Base-by-base conservation (phyloP, 2,113 vertebrate species). In the Callaeas wilsoni region DNA sequence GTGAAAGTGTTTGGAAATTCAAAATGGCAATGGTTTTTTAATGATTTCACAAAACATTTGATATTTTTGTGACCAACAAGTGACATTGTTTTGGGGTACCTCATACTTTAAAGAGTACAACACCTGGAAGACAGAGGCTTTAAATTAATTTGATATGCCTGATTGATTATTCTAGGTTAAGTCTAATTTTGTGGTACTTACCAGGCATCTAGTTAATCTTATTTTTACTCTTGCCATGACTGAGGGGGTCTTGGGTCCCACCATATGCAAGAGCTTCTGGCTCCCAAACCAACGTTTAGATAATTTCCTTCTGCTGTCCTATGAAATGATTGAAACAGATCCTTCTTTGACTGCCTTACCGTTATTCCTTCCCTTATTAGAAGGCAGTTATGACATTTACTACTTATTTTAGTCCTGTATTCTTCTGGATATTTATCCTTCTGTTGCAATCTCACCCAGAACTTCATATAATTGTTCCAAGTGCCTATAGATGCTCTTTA, bases 1-100 rank as follows among this genome's bases (percentile, higher is more conserved):
- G 12, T 62, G 39, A 37, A 77, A 33, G 44, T 47, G 52, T 87
- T 69, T 25, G 22, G 75, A 84, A 90, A 62, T 73, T 74, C 26
- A 46, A 21, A 70, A 33, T 35, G 20, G 14, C 13, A 37, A 16
- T 0, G 1, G 0, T 41, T 62, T 21, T 37, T 26, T 20, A 50
- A 35, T 56, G 9, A 71, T 46, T 50, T 39, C 4, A 42, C 14
- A 62, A 84, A 35, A 18, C 1, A 30, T 42, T 42, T 33, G 6
- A 41, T 33, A 4, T 29, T 96, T 84, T 89, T 67, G 25, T 69
- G n/a, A 52, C 37, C 32, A 69, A 9, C 6, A 69, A 79, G 32
- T 6, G 10, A 12, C 10, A 4, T 8, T 57, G 0, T 65, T 65
- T 59, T 59, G 49, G 44, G 5, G 5, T 44, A 7, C 8, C 33